Evolutionary conservation across 2,888 invertebrate genomes (phyloP).

Genomic region (Eristalis pertinax): DNA sequence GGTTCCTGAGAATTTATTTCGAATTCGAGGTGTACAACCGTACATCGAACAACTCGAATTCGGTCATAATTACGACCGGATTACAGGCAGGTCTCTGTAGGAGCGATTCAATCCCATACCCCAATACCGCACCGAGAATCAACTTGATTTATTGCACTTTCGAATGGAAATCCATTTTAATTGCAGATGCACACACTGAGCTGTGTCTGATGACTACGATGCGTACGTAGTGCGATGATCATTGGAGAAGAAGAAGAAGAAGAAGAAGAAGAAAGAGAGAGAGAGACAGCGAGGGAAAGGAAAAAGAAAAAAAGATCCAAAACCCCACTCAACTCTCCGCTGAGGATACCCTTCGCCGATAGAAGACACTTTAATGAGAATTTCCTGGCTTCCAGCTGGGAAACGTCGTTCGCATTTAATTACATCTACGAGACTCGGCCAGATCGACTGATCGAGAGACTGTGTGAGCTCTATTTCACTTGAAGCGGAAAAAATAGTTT

Average conservation of each 20-base stretch:
- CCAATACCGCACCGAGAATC: slow-evolving; percentile 3
- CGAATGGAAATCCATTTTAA: slow-evolving; percentile 69
- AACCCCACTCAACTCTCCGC: not conserved
- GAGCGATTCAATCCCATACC: not conserved
- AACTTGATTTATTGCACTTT: slow-evolving; percentile 71
- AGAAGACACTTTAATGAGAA: slow-evolving; percentile 79
- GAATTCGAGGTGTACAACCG: slow-evolving; percentile 23
- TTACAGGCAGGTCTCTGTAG: slow-evolving; percentile 9
- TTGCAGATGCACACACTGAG: slow-evolving; percentile 47
- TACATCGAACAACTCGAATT: slow-evolving; percentile 36
- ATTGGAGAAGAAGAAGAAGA: not conserved
- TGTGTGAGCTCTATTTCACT: slow-evolving; percentile 48
- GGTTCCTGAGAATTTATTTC: slow-evolving; percentile 68
- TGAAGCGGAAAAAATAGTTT: slow-evolving; percentile 59
- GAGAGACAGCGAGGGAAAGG: no score
- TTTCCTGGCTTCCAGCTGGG: slow-evolving; percentile 82
- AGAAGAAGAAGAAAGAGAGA: slow-evolving; percentile 49
- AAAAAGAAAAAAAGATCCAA: not conserved
- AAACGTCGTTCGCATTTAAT: slow-evolving; percentile 80
- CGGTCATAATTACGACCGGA: slow-evolving; percentile 44
- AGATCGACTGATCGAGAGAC: slow-evolving; percentile 40
- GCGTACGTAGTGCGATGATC: slow-evolving; percentile 10
- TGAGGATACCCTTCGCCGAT: slow-evolving; percentile 9
- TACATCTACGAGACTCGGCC: slow-evolving; percentile 73
- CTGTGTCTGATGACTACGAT: not conserved